Percentiles rank a stretch among this genome's conserved stretches.
These are phyloP conservation scores for Novumbra hubbsi DNA, from an alignment of 2,797 vertebrate genomes.

Conservation along the genomic window DNA sequence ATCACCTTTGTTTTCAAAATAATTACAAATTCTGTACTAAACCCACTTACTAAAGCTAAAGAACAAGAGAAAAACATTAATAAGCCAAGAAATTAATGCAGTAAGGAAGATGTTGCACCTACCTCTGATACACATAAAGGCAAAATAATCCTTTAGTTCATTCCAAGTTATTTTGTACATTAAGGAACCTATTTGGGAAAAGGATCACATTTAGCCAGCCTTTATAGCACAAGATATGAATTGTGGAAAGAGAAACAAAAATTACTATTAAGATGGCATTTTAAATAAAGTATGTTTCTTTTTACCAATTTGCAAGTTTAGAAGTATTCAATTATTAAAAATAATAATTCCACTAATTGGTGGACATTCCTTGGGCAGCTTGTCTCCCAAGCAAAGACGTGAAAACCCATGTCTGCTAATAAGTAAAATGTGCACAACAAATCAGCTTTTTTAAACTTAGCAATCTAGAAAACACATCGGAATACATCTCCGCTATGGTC, in stretches of 20 bases:
- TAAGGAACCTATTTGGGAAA: constrained; percentile 13
- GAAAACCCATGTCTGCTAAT: background rate
- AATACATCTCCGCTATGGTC: background rate
- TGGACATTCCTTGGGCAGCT: background rate
- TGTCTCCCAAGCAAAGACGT: background rate
- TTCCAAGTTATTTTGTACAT: constrained; percentile 22
- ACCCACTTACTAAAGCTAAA: constrained; percentile 8
- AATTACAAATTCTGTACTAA: constrained; percentile 4
- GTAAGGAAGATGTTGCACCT: constrained; percentile 38
- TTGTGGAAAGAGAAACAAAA: background rate
- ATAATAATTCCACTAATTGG: background rate
- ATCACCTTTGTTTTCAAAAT: background rate
- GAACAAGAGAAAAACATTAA: constrained; percentile 17
- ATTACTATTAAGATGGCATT: background rate
- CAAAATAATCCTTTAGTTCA: constrained; percentile 16
- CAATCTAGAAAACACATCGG: background rate
- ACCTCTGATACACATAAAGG: constrained; percentile 44
- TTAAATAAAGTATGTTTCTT: background rate
- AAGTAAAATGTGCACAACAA: constrained; percentile 1
- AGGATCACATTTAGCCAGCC: constrained; percentile 2
- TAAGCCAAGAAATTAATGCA: background rate
- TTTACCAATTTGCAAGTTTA: background rate
- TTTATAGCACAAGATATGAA: background rate
- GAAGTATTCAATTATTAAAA: background rate
- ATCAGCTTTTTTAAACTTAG: background rate